Evolutionary conservation across 2,888 invertebrate species (phyloP).

Genomic region (Drosophila nigritarsus): DNA sequence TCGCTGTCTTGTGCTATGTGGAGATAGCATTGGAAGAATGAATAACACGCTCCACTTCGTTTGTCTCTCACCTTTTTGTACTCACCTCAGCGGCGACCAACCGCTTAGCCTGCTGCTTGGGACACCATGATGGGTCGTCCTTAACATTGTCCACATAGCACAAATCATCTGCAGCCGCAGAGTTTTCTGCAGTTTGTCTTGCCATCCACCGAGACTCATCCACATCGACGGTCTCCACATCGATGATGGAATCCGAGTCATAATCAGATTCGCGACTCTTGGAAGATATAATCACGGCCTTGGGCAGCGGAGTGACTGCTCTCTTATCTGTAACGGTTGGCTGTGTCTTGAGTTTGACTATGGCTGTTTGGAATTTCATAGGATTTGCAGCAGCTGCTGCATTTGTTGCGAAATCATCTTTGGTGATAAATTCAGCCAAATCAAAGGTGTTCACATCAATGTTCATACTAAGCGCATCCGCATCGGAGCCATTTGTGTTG

Average conservation of each 20-base stretch:
- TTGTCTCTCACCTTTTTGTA: constrained; percentile 14
- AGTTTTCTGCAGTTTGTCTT: constrained; percentile 1
- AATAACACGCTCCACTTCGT: constrained; percentile 22
- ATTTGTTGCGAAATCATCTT: constrained; percentile 80
- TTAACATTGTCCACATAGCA: constrained; percentile 80
- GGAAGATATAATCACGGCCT: constrained; percentile 33
- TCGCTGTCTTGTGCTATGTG: constrained; percentile 59
- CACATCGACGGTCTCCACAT: constrained; percentile 84
- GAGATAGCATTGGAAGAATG: constrained; percentile 48
- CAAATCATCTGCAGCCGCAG: constrained; percentile 49
- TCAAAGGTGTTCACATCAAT: constrained; percentile 83
- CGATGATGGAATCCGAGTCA: constrained; percentile 84
- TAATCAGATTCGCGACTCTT: constrained; percentile 73
- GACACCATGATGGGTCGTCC: constrained; percentile 83
- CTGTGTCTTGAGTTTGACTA: constrained; percentile 1
- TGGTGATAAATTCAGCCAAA: constrained; percentile 84
- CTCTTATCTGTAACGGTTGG: neutral
- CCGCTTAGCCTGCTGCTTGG: constrained; percentile 60
- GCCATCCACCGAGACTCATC: constrained; percentile 59
- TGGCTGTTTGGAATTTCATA: constrained; percentile 5
- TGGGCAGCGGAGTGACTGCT: constrained; percentile 6
- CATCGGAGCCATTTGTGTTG: constrained; percentile 76
- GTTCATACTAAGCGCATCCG: constrained; percentile 77
- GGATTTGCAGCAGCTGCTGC: neutral
- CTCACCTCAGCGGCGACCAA: constrained; percentile 72